Base-by-base conservation (phyloP, 1,140 invertebrate species). In the Pogonognathellus flavescens region DNA sequence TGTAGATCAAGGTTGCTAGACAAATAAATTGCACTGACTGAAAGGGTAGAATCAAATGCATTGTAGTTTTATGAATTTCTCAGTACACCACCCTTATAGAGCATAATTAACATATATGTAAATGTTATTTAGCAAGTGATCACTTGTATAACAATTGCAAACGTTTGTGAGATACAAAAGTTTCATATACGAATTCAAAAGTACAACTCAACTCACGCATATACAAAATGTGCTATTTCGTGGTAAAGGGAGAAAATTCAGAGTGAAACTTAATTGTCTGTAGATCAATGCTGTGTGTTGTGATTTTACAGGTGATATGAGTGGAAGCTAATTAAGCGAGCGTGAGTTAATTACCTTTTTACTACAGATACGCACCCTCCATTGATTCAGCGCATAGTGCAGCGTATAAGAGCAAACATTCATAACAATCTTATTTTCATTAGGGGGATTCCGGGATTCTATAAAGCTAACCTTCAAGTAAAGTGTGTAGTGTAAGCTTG, bases 251-350 rank as follows among this genome's bases (percentile, higher is more conserved):
- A 57, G 53, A 4, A 57, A 41, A 41, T 41, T 41, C 6, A 41
- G 2, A 41, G 1, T 6, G 31, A 41, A 41, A 41, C 31, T 41
- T 41, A 41, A 3, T 41, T 41, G 31, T 41, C 6, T 41, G 31
- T 41, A 41, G 31, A 41, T 41, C 31, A 41, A 41, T 41, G 31
- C 31, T 41, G 31, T 41, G 31, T 41, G 31, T 41, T 41, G 31
- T 41, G 31, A 41, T 41, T 41, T 41, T 41, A 41, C 31, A 41
- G 31, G 31, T 41, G 31, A 62, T n/a, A 62, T 1, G 49, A 76
- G 70, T 76, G 70, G 70, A 31, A 41, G 70, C 31, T 76, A 76
- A 76, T 76, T 76, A 76, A 76, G 41, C 70, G 70, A 76, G 16
- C 70, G 49, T 14, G 70, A 76, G 70, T 76, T 49, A 76, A 76